phyloP scores from a whole-genome alignment of 2,797 vertebrate genomes.

The Poeciliopsis infans region DNA sequence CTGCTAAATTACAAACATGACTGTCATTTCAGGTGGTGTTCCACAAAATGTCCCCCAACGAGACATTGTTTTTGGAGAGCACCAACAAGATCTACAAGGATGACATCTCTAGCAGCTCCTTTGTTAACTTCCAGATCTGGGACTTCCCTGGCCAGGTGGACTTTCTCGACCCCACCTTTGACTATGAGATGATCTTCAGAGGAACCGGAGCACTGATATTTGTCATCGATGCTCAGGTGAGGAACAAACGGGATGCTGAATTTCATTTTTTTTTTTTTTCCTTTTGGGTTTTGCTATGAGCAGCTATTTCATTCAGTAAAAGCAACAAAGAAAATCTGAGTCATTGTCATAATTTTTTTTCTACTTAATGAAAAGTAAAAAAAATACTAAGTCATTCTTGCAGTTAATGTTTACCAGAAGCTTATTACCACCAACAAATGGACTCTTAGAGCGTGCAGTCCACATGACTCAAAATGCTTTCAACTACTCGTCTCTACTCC shows the following conservation, averaged over 20 bases:
- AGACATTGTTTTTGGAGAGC: slow-evolving; percentile 98
- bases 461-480: slow-evolving; percentile 47
- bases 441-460: not conserved
- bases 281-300: not conserved
- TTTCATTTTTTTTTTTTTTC: not conserved
- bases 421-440: not conserved
- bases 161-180: slow-evolving; percentile 98
- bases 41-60: slow-evolving; percentile 99
- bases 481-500: slow-evolving; percentile 39
- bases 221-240: slow-evolving; percentile 99
- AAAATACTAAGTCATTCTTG: not conserved
- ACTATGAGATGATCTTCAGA: slow-evolving; percentile 99
- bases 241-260: not conserved
- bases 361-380: not conserved
- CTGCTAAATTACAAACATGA: not conserved
- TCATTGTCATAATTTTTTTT: not conserved
- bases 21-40: slow-evolving; percentile 91
- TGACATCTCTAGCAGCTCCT: slow-evolving; percentile 99
- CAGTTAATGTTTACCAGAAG: not conserved
- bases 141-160: slow-evolving; percentile 99
- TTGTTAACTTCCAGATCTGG: slow-evolving; percentile 99
- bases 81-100: slow-evolving; percentile 99
- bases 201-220: slow-evolving; percentile 99
- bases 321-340: not conserved
- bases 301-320: not conserved